A percentile compares a stretch with the other conserved stretches of the same genome.
Conservation (phyloP, 2,888 invertebrate species). For the Dendrolimus pini region DNA sequence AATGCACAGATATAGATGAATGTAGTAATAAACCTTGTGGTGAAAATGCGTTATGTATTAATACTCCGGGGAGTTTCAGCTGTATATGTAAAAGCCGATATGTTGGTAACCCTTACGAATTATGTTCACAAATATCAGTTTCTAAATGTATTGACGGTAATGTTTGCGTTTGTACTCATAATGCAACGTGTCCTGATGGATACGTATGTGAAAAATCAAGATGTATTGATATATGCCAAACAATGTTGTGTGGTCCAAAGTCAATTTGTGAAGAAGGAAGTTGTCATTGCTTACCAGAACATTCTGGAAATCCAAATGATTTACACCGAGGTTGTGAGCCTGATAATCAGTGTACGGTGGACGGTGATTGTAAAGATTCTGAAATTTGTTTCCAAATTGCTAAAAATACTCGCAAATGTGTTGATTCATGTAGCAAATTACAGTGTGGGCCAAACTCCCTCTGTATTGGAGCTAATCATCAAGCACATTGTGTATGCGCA, state of each 20-base stretch:
- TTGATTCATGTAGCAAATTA: slow-evolving; percentile 90
- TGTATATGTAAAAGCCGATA: slow-evolving; percentile 91
- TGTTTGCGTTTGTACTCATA: slow-evolving; percentile 82
- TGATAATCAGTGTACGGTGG: slow-evolving; percentile 86
- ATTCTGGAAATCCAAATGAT: slow-evolving; percentile 85
- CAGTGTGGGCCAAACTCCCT: slow-evolving; percentile 94
- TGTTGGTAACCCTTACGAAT: slow-evolving; percentile 91
- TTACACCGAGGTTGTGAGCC: slow-evolving; percentile 82
- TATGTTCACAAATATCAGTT: slow-evolving; percentile 84
- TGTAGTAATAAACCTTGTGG: slow-evolving; percentile 88
- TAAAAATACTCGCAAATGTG: slow-evolving; percentile 86
- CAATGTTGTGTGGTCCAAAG: slow-evolving; percentile 86
- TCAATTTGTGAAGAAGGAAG: slow-evolving; percentile 87
- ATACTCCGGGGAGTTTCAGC: slow-evolving; percentile 91
- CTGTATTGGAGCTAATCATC: slow-evolving; percentile 89
- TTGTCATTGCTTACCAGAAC: slow-evolving; percentile 88
- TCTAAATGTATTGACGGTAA: slow-evolving; percentile 82
- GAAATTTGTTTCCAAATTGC: slow-evolving; percentile 93
- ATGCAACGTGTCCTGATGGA: slow-evolving; percentile 85
- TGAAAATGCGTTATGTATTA: slow-evolving; percentile 91
- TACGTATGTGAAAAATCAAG: slow-evolving; percentile 83
- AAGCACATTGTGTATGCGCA: slow-evolving; percentile 90
- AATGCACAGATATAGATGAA: slow-evolving; percentile 90
- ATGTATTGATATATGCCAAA: slow-evolving; percentile 87
- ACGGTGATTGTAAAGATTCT: slow-evolving; percentile 87